Evolutionary conservation across 2,888 invertebrate genomes (phyloP), one percentile per base, ranked within the genome.

Genomic region (Gortyna flavago): DNA sequence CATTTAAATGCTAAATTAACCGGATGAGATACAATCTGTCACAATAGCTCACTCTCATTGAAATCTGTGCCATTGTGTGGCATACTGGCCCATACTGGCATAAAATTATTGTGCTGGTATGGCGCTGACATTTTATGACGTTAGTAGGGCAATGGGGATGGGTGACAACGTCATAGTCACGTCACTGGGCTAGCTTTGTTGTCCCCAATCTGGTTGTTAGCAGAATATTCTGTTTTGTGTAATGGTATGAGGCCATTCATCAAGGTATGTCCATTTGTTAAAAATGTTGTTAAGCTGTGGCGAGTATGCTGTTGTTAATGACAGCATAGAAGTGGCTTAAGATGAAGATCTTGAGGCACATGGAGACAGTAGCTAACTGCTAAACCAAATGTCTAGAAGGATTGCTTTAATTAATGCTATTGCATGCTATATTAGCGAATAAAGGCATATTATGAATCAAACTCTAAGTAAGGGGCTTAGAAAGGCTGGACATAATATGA

Each of bases 11-110:
- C 80, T 81, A 89, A 89, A 89, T 89, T 83, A 89, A 92, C 92
- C 92, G 92, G 92, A 93, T 90, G 91, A 90, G 90, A 89, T 91
- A 87, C 87, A 77, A 90, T 90, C 86, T 81, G 85, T 89, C 86
- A 92, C 93, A 93, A 91, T 91, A 85, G 87, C 75, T 79, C 85
- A 89, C 84, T 89, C 86, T 85, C 85, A 90, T 91, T 90, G 85
- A 89, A 79, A 91, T 88, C 88, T 86, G 87, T 91, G 90, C 90
- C 90, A 92, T 92, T 92, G 93, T 93, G 88, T 87, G 87, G 81
- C 88, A 79, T 75, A 81, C 79, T 86, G 79, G 77, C 81, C 81
- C 87, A 79, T 78, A 81, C 77, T 86, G 77, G 67, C 83, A 79
- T 76, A 48, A 59, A 64, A 69, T 72, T n/a, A 87, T 81, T 87